These are phyloP conservation scores for Corythornis madagascariensis DNA, from an alignment of 2,113 vertebrate species.

Conservation along the genomic window DNA sequence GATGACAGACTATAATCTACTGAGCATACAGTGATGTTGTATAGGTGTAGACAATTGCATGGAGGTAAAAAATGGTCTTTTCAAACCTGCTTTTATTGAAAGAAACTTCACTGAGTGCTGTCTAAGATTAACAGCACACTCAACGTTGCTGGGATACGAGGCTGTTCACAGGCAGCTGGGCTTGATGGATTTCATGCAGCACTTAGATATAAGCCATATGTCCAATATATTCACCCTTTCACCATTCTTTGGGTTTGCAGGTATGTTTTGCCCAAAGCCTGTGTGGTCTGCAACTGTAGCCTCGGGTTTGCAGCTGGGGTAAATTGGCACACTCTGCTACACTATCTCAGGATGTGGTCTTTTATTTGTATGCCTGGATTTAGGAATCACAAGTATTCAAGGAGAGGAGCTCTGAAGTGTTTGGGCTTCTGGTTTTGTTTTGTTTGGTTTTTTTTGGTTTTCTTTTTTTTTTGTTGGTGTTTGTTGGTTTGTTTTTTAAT, in stretches of 20 bases:
- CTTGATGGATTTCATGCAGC: neutral
- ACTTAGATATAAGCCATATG: neutral
- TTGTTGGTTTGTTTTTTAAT: neutral
- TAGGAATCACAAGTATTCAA: neutral
- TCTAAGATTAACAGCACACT: neutral
- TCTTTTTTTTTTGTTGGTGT: neutral
- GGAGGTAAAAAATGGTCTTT: neutral
- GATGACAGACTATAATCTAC: fast-evolving
- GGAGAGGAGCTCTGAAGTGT: neutral
- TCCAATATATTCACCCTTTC: neutral
- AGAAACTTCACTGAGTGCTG: neutral
- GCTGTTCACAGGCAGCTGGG: neutral
- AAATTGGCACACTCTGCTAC: fast-evolving
- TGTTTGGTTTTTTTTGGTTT: too few species aligned
- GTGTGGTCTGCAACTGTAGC: neutral
- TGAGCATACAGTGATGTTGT: neutral
- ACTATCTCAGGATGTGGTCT: neutral
- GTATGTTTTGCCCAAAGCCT: neutral
- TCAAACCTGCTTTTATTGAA: neutral
- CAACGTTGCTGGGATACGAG: fast-evolving
- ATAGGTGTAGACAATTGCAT: neutral
- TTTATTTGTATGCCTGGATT: neutral
- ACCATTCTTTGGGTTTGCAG: neutral
- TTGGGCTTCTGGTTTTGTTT: neutral
- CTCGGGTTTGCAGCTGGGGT: neutral